Evolutionary conservation across 2,113 vertebrate genomes (phyloP), one percentile per base, ranked within the genome.

Genomic region (Arizona elegans): DNA sequence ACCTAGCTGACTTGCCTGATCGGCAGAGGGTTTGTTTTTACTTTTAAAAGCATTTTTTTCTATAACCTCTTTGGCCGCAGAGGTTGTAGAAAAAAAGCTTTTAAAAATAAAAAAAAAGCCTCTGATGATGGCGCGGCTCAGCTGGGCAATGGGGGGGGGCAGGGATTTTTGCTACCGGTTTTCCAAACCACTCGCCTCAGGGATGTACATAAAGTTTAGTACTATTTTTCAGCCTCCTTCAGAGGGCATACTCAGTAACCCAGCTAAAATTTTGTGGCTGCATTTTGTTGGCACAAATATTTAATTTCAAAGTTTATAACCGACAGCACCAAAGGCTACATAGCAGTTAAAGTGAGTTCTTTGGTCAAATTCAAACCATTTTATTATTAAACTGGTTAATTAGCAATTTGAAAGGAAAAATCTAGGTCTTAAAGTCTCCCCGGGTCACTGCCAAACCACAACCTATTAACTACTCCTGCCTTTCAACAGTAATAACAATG

Each of bases 401-500:
- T 97, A 95, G 91, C 90, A 92, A 87, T 96, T 94, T 93, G 94
- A 93, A 96, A 96, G 90, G 91, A 0, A 43, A 88, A 94, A 92
- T 56, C 8, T 0, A 94, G 95, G 95, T 96, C 95, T 94, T 94
- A 93, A 0, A 96, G 96, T 97, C 95, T 96, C 94, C 94, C 59
- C 91, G 90, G 96, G 96, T 95, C 96, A 96, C 95, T 95, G 96
- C 96, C 96, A 97, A 97, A 95, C 96, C 96, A 1, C 96, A 97
- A 95, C 96, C 95, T 96, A 95, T 97, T 97, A 97, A 97, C 96
- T 97, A 94, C 96, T 96, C 93, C 93, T 95, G 95, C 94, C 95
- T 97, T 97, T 97, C 97, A 97, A 96, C 97, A 97, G 96, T 96
- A 97, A 96, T 96, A 97, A 96, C 95, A 94, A 96, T 0, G 93